A percentile compares a stretch with the other conserved stretches of the same genome.
Evolutionary conservation across 1,140 invertebrate species (phyloP).

Genomic region (Samia ricini): DNA sequence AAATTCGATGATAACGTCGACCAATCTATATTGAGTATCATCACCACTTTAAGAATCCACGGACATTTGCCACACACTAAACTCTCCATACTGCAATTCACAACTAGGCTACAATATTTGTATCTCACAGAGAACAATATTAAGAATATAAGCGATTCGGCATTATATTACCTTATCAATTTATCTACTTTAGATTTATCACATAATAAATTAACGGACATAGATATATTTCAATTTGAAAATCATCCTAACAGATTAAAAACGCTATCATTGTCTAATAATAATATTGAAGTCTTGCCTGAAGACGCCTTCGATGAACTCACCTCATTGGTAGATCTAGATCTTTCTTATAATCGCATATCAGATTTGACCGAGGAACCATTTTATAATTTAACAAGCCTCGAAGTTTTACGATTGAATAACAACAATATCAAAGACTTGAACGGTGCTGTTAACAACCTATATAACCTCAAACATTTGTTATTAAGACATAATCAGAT

Average conservation of each 20-base stretch:
- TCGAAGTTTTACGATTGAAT: slow-evolving; percentile 47
- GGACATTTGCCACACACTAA: slow-evolving; percentile 45
- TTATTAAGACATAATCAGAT: slow-evolving; percentile 54
- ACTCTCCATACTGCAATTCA: slow-evolving; percentile 44
- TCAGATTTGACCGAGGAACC: slow-evolving; percentile 48
- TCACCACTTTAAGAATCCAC: slow-evolving; percentile 44
- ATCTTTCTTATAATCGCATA: slow-evolving; percentile 57
- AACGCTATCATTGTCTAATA: slow-evolving; percentile 44
- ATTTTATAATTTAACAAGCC: slow-evolving; percentile 50
- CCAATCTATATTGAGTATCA: slow-evolving; percentile 29
- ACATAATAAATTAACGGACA: slow-evolving; percentile 42
- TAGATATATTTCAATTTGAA: slow-evolving; percentile 53
- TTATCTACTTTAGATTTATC: slow-evolving; percentile 49
- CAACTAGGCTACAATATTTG: slow-evolving; percentile 40
- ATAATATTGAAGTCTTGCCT: slow-evolving; percentile 42
- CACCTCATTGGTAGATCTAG: slow-evolving; percentile 46
- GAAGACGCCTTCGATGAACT: slow-evolving; percentile 47
- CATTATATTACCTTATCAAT: slow-evolving; percentile 40
- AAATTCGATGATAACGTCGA: slow-evolving; percentile 35
- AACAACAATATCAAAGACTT: slow-evolving; percentile 59
- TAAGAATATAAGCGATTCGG: slow-evolving; percentile 30
- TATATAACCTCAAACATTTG: slow-evolving; percentile 52
- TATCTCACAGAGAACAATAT: slow-evolving; percentile 38
- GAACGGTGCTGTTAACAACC: slow-evolving; percentile 55
- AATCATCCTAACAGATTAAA: slow-evolving; percentile 40